These are phyloP conservation scores for Hypomesus transpacificus DNA, from an alignment of 2,113 vertebrate species.

Conservation along the genomic window DNA sequence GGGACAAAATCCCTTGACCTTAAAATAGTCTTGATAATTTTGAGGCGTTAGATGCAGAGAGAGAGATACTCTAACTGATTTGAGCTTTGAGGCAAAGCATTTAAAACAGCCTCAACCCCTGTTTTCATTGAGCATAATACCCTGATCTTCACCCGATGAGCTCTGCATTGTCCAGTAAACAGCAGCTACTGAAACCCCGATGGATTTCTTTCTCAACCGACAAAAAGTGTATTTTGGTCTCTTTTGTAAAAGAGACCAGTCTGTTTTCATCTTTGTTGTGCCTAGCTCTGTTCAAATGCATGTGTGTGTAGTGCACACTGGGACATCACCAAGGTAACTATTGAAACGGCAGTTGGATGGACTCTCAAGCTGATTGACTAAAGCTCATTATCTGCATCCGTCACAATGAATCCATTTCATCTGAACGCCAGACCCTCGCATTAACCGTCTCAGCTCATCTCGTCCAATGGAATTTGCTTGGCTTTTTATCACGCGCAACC, in stretches of 20 bases:
- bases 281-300: background rate
- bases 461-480: slow-evolving; percentile 70
- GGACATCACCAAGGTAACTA: slow-evolving; percentile 30
- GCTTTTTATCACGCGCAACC: slow-evolving; percentile 68
- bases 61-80: too few relatives aligned
- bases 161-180: background rate
- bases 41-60: too few relatives aligned
- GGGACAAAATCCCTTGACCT: too few relatives aligned
- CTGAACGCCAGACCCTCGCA: slow-evolving; percentile 60
- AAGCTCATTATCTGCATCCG: slow-evolving; percentile 69
- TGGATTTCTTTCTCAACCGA: background rate
- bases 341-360: slow-evolving; percentile 46
- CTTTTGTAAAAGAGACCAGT: background rate
- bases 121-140: background rate
- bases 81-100: too few relatives aligned
- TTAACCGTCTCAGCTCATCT: slow-evolving; percentile 75
- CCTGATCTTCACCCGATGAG: background rate
- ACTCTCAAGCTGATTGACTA: slow-evolving; percentile 63
- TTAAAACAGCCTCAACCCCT: too few relatives aligned
- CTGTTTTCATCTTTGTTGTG: background rate
- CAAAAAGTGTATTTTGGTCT: background rate
- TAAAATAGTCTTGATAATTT: too few relatives aligned
- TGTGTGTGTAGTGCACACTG: slow-evolving; percentile 16
- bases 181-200: background rate
- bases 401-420: slow-evolving; percentile 74